These are phyloP conservation scores for Drosophila micromelanica DNA, from an alignment of 1,140 invertebrate species.

Conservation along the genomic window DNA sequence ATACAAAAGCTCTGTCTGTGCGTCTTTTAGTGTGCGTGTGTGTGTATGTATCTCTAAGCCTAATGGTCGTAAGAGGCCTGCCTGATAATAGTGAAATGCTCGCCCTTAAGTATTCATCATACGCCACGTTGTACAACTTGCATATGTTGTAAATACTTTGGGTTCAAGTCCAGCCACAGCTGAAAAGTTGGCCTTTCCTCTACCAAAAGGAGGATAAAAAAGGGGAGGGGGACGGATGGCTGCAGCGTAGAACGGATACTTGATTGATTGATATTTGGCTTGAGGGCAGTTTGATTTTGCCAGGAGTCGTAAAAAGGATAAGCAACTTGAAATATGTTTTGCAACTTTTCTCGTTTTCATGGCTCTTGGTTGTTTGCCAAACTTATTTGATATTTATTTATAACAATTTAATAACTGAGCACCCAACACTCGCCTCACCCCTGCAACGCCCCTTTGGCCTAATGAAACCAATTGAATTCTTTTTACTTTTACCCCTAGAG, in stretches of 20 bases:
- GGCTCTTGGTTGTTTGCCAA: conserved; percentile 51
- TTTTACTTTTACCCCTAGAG: background rate
- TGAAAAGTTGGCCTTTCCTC: conserved; percentile 33
- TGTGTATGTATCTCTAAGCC: conserved; percentile 6
- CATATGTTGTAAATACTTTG: conserved; percentile 80
- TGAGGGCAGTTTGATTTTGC: conserved; percentile 57
- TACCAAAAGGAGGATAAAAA: too few species aligned
- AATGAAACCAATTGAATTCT: conserved; percentile 46
- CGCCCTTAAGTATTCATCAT: conserved; percentile 68
- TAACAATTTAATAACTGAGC: conserved; percentile 64
- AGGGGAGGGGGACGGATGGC: background rate
- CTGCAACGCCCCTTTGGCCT: conserved; percentile 7
- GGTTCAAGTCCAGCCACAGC: conserved; percentile 51
- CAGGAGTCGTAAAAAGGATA: conserved; percentile 53
- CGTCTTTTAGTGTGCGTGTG: background rate
- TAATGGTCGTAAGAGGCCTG: conserved; percentile 38
- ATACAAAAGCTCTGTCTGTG: conserved; percentile 51
- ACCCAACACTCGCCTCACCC: conserved; percentile 14
- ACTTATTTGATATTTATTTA: conserved; percentile 56
- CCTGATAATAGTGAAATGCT: conserved; percentile 71
- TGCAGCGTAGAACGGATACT: background rate
- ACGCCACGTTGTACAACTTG: conserved; percentile 68
- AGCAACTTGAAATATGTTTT: conserved; percentile 77
- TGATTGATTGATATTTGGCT: conserved; percentile 81
- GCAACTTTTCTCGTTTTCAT: conserved; percentile 56